Percentiles rank a stretch among this genome's conserved stretches.
Conservation (phyloP, 2,797 vertebrate species). For the Hydrocynus forskahlii region DNA sequence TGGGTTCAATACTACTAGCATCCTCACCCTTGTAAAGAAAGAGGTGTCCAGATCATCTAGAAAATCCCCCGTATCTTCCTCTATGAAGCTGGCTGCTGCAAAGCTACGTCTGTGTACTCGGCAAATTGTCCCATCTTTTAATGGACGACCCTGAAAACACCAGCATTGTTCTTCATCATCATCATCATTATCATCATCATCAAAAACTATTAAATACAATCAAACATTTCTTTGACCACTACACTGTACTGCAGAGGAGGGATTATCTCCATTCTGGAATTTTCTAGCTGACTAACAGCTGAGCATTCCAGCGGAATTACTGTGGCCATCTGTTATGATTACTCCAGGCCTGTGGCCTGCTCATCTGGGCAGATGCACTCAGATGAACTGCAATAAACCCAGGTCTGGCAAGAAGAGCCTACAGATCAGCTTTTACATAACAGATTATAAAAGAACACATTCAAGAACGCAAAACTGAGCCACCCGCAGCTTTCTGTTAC, state of each 20-base stretch:
- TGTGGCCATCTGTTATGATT: conserved; percentile 61
- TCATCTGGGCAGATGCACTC: conserved; percentile 36
- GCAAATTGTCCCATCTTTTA: conserved; percentile 79
- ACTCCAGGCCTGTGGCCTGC: conserved; percentile 17
- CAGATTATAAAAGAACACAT: conserved; percentile 1
- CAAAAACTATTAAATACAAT: background rate
- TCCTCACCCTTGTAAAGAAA: conserved; percentile 92
- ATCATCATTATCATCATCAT: conserved; percentile 13
- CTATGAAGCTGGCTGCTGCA: conserved; percentile 88
- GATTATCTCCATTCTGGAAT: conserved; percentile 49
- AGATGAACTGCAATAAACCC: conserved; percentile 33
- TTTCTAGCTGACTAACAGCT: conserved; percentile 57
- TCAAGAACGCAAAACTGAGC: conserved; percentile 44
- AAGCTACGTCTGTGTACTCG: conserved; percentile 87
- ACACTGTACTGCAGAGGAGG: background rate
- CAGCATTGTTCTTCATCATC: conserved; percentile 20
- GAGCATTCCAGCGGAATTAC: conserved; percentile 62
- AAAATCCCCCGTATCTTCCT: conserved; percentile 93
- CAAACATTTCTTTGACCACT: background rate
- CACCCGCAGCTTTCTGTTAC: conserved; percentile 31
- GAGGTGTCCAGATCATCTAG: conserved; percentile 95
- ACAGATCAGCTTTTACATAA: conserved; percentile 61
- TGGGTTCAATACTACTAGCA: background rate
- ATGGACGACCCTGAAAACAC: conserved; percentile 84
- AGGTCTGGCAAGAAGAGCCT: conserved; percentile 57